phyloP scores from a whole-genome alignment of 1,140 invertebrate species.

The Maconellicoccus hirsutus region DNA sequence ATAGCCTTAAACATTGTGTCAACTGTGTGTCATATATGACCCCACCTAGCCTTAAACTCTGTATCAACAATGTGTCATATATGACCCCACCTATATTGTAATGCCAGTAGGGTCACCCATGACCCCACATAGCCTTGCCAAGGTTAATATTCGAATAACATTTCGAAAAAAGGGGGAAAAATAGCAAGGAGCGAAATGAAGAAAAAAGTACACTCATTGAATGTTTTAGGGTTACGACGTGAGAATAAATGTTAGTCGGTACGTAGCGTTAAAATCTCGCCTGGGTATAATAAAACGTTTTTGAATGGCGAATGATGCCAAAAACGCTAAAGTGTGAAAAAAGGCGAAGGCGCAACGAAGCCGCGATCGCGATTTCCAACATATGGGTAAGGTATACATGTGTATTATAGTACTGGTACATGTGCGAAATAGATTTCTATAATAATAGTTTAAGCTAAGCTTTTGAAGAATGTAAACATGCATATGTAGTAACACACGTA shows the following conservation, averaged over 20 bases:
- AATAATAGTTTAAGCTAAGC: not conserved
- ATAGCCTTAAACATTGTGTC: too few relatives aligned
- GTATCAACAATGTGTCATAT: too few relatives aligned
- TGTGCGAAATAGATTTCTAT: not conserved
- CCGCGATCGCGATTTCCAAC: not conserved
- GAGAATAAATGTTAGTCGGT: not conserved
- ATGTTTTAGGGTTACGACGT: constrained; percentile 6
- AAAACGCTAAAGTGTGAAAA: not conserved
- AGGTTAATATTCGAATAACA: too few relatives aligned
- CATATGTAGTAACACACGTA: too few relatives aligned
- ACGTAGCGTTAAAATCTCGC: not conserved
- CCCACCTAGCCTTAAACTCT: too few relatives aligned
- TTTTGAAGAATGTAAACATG: not conserved
- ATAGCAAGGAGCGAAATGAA: not conserved
- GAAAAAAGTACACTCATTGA: not conserved
- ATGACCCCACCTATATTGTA: too few relatives aligned
- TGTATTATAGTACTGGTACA: not conserved
- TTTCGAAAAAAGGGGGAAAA: not conserved
- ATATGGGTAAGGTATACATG: not conserved
- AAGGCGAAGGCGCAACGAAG: not conserved
- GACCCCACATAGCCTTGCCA: too few relatives aligned
- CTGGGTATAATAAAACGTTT: not conserved
- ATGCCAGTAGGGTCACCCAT: too few relatives aligned
- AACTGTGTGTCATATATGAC: too few relatives aligned
- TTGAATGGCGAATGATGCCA: not conserved